These are phyloP conservation scores for Tiliacea aurago DNA, from an alignment of 2,888 invertebrate species.

Conservation along the genomic window DNA sequence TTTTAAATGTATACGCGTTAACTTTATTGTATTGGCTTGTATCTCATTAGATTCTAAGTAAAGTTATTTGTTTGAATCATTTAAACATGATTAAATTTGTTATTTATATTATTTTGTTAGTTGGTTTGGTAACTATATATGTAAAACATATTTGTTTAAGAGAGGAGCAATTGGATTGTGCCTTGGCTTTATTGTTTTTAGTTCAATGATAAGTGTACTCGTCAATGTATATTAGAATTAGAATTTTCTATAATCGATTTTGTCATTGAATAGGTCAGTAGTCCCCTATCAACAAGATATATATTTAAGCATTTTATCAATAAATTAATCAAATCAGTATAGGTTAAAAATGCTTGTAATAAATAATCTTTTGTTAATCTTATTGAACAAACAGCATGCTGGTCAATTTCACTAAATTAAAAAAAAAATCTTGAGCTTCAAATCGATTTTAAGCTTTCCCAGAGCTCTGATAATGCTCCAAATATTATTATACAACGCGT, in stretches of 20 bases:
- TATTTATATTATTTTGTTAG: conserved; percentile 17
- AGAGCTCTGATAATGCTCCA: conserved; percentile 23
- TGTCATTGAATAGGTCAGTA: conserved; percentile 1
- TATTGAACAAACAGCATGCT: conserved; percentile 13
- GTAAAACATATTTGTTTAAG: conserved; percentile 39
- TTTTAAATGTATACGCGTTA: conserved; percentile 21
- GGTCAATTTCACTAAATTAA: conserved; percentile 39
- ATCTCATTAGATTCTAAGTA: conserved; percentile 68
- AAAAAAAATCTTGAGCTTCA: background rate
- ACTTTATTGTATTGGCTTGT: conserved; percentile 49
- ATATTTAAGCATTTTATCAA: conserved; percentile 17
- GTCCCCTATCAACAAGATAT: background rate
- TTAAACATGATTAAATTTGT: conserved; percentile 11
- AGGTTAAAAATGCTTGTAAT: background rate
- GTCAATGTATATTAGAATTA: conserved; percentile 1
- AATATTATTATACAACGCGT: conserved; percentile 9
- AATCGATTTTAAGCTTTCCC: conserved; percentile 17
- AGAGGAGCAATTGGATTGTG: conserved; percentile 50
- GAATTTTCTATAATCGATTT: conserved; percentile 17
- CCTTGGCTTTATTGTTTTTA: conserved; percentile 17
- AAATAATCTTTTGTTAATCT: conserved; percentile 3
- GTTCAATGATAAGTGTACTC: background rate
- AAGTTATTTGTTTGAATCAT: conserved; percentile 53
- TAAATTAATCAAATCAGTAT: background rate
- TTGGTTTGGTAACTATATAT: conserved; percentile 18